Evolutionary conservation across 2,888 invertebrate genomes (phyloP).

Genomic region (Spisula solida): DNA sequence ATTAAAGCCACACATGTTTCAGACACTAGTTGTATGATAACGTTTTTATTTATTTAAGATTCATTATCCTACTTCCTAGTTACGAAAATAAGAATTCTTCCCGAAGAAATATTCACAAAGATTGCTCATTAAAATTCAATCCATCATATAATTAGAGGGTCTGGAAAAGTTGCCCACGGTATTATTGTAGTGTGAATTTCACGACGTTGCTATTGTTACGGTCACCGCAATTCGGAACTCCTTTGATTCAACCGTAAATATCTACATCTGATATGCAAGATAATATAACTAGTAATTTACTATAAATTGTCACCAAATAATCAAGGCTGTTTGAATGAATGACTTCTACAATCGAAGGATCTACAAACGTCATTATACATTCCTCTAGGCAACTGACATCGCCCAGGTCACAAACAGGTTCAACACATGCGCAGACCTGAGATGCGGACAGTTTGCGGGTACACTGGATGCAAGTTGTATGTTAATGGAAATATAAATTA

Average conservation of each 20-base stretch:
- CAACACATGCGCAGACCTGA: neutral
- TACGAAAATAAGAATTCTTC: neutral
- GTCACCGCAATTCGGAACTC: constrained; percentile 4
- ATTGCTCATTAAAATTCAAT: neutral
- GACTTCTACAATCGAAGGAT: neutral
- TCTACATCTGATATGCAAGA: constrained; percentile 22
- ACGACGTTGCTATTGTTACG: constrained; percentile 9
- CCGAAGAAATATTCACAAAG: constrained; percentile 13
- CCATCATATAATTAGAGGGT: neutral
- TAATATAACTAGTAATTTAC: constrained; percentile 5
- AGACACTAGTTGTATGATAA: neutral
- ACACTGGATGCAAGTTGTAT: too few relatives aligned
- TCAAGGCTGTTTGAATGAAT: neutral
- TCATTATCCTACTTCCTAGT: neutral
- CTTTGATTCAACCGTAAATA: constrained; percentile 24
- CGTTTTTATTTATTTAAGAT: neutral
- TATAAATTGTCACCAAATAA: constrained; percentile 19
- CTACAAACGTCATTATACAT: neutral
- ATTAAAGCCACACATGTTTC: neutral
- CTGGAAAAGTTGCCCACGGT: constrained; percentile 3
- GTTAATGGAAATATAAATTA: too few relatives aligned
- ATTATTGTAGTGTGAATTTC: constrained; percentile 19
- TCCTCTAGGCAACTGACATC: neutral
- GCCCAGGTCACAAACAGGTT: neutral
- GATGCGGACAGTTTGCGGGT: too few relatives aligned